phyloP scores from a whole-genome alignment of 2,888 invertebrate genomes.

The Epinotia demarniana region DNA sequence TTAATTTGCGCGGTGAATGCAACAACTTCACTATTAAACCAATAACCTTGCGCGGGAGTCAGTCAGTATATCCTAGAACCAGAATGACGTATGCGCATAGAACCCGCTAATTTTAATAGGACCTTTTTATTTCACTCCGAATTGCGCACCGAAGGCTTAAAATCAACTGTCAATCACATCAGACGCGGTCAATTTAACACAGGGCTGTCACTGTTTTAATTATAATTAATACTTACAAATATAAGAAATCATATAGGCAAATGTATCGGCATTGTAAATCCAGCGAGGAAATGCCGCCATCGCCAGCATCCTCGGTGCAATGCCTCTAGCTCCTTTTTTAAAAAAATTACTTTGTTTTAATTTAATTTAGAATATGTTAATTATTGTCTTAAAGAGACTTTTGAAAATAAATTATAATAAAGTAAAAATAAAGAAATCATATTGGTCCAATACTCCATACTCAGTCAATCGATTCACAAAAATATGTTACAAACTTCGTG shows the following conservation, averaged over 20 bases:
- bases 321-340: too few species aligned
- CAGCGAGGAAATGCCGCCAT: too few species aligned
- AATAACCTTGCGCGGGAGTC: conserved; percentile 26
- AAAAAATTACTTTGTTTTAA: too few species aligned
- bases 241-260: too few species aligned
- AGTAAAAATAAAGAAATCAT: neutral
- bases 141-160: conserved; percentile 54
- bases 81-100: conserved; percentile 1
- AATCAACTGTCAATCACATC: conserved; percentile 62
- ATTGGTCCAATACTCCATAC: neutral
- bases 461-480: neutral
- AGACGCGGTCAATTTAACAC: conserved; percentile 51
- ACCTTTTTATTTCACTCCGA: conserved; percentile 28
- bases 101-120: neutral
- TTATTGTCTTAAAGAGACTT: too few species aligned
- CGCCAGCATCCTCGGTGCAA: too few species aligned
- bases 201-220: conserved; percentile 30
- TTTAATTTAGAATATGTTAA: too few species aligned
- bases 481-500: neutral
- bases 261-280: too few species aligned
- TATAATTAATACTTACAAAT: neutral
- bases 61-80: neutral
- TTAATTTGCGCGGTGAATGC: neutral
- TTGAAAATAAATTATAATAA: too few species aligned
- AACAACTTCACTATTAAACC: conserved; percentile 20